Base-by-base conservation (phyloP, 2,888 invertebrate genomes). In the Diogma glabrata region DNA sequence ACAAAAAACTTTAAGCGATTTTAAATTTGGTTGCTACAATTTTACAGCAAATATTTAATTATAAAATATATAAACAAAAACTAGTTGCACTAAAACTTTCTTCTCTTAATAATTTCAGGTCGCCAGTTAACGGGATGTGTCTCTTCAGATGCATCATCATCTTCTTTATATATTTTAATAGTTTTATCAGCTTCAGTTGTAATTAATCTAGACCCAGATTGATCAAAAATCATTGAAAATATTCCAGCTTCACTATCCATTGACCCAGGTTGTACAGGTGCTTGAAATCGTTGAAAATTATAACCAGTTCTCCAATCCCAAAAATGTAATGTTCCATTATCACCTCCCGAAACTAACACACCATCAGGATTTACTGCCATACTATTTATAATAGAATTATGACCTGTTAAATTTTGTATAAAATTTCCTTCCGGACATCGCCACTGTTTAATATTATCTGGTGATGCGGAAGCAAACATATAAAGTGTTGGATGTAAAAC, bases 271-370 rank as follows among this genome's bases (percentile, higher is more conserved):
- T 99, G 99, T 0, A 93, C 94, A 3, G 91, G 88, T 4, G 95
- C 84, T 48, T 48, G 48, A 54, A 88, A 72, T 53, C 90, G 75
- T 71, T 99, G 99, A 74, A 97, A 99, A 72, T 99, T 99, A 65
- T 97, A 97, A 1, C 97, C 99, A 0, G 96, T 96, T 61, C 91
- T 78, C 97, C 97, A 99, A 67, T 99, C 99, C 97, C 97, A 99
- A 62, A 91, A 87, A 68, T 89, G 84, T 77, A 99, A 78, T 1
- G 95, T 92, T 1, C 99, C 99, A 66, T 99, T 99, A 67, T 99
- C 97, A 19, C 93, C 97, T 4, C 96, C 99, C 5, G 96, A 97
- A 3, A 97, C 95, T 4, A 99, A 72, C 10, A 97, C 97, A 1
- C 94, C 92, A 62, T 95, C 96, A 0, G 85, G 78, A 72, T 97